Evolutionary conservation across 2,113 vertebrate genomes (phyloP).

Genomic region (Falcunculus frontatus): DNA sequence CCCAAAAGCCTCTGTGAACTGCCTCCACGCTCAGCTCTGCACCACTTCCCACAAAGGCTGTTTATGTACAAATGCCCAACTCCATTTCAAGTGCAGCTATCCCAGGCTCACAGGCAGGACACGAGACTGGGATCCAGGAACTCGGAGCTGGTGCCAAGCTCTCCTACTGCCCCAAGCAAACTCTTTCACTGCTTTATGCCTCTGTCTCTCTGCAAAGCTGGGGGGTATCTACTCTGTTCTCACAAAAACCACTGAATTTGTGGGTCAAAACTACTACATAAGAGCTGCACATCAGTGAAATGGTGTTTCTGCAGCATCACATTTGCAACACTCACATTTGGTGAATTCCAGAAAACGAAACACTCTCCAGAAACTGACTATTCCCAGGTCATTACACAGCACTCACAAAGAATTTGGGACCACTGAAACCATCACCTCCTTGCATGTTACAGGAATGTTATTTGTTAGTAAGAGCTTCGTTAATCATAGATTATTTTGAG

Average conservation of each 20-base stretch:
- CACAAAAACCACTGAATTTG: neutral
- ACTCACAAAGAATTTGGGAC: neutral
- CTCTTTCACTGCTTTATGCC: neutral
- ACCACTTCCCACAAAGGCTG: neutral
- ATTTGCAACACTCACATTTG: neutral
- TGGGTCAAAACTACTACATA: neutral
- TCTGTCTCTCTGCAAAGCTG: neutral
- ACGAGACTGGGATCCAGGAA: fast-evolving
- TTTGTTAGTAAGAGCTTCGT: neutral
- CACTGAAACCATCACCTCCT: neutral
- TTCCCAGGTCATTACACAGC: neutral
- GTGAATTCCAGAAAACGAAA: neutral
- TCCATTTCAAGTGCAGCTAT: neutral
- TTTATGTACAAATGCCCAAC: neutral
- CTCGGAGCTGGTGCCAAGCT: neutral
- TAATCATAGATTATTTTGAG: neutral
- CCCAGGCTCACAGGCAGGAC: neutral
- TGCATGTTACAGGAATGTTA: neutral
- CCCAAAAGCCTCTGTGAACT: neutral
- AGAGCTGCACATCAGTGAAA: neutral
- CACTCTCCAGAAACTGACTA: neutral
- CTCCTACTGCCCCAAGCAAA: neutral
- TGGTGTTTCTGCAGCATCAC: neutral
- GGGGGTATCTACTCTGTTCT: neutral
- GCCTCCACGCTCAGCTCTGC: neutral